Conservation (phyloP, 1,140 invertebrate species). For the Pentalonia nigronervosa region DNA sequence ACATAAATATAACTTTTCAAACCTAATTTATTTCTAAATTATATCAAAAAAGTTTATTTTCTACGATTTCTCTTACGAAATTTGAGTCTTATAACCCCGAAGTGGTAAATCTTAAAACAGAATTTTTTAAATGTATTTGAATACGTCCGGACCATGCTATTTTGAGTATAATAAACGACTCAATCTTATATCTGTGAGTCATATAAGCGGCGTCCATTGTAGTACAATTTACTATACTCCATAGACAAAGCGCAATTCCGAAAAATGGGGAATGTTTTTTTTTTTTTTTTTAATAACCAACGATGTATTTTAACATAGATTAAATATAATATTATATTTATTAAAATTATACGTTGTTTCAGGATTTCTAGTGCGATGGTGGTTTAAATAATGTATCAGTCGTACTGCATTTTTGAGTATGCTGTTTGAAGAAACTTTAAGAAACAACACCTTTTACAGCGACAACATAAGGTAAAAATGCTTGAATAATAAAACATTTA, state of each 20-base stretch:
- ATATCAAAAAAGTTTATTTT: no score
- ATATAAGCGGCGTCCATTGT: no score
- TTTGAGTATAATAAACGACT: no score
- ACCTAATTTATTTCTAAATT: no score
- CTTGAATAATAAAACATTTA: slow-evolving; percentile 62
- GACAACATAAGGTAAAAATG: slow-evolving; percentile 89
- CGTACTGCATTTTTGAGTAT: slow-evolving; percentile 42
- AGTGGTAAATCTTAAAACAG: no score
- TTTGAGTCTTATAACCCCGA: no score
- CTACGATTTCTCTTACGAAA: no score
- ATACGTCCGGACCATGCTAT: no score
- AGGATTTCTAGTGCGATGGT: slow-evolving; percentile 39
- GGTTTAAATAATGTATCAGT: slow-evolving; percentile 52
- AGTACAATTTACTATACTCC: no score
- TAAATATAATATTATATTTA: background rate
- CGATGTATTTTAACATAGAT: background rate
- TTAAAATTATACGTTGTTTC: background rate
- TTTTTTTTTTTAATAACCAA: background rate
- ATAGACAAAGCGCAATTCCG: background rate
- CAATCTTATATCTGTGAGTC: no score
- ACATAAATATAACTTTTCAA: no score
- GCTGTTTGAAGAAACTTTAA: slow-evolving; percentile 34
- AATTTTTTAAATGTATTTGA: no score
- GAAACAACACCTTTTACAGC: slow-evolving; percentile 63
- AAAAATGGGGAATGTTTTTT: background rate